Percentiles rank a stretch among this genome's conserved stretches.
Evolutionary conservation across 1,140 invertebrate genomes (phyloP).

Genomic region (Hirudo medicinalis): DNA sequence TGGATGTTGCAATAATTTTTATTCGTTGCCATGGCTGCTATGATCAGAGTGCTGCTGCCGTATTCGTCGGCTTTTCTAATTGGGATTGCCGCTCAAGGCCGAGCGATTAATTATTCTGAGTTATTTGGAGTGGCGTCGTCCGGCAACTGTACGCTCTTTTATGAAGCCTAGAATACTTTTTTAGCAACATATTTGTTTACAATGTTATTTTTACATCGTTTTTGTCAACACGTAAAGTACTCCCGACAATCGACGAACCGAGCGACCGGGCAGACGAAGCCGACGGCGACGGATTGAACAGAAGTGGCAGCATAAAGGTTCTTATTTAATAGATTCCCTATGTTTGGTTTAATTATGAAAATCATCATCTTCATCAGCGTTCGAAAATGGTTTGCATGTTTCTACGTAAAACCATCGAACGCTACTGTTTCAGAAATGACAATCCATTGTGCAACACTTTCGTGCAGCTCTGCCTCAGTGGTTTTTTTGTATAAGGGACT

Average conservation of each 20-base stretch:
- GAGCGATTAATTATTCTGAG: too few species aligned
- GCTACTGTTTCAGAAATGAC: neutral
- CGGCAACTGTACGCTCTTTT: too few species aligned
- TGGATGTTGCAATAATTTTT: neutral
- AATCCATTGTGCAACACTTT: neutral
- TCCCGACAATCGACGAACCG: neutral
- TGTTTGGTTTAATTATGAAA: neutral
- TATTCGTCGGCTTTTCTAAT: neutral
- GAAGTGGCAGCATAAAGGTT: constrained; percentile 7
- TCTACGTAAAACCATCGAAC: neutral
- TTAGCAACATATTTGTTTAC: too few species aligned
- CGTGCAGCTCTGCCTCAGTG: too few species aligned
- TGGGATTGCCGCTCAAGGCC: too few species aligned
- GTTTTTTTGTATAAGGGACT: too few species aligned
- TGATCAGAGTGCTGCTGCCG: neutral
- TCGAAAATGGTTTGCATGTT: neutral
- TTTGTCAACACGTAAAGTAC: neutral
- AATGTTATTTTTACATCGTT: neutral
- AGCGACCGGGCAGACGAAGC: neutral
- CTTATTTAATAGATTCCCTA: neutral
- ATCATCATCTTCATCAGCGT: neutral
- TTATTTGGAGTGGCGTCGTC: too few species aligned
- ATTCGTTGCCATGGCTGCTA: neutral
- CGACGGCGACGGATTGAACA: neutral
- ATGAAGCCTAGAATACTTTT: too few species aligned